These are phyloP conservation scores for Pelobates fuscus DNA, from an alignment of 2,113 vertebrate genomes.

Conservation along the genomic window DNA sequence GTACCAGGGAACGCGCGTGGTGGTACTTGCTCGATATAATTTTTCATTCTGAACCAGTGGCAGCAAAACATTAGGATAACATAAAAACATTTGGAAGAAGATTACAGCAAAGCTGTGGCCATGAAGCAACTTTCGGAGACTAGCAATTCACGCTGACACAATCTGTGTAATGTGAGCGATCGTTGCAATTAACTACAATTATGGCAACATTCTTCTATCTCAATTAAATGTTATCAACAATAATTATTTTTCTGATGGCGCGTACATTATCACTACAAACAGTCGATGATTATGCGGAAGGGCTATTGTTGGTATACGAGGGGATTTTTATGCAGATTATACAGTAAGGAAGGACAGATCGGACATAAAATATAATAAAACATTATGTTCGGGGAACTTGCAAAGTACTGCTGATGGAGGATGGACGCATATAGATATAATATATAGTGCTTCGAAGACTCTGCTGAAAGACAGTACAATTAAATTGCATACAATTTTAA, in stretches of 20 bases:
- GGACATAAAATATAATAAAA: too few species aligned
- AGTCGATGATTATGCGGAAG: slow-evolving; percentile 32
- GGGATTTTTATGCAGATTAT: not conserved
- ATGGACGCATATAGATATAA: too few species aligned
- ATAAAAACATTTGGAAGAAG: slow-evolving; percentile 36
- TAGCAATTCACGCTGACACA: slow-evolving; percentile 42
- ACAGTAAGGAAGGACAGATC: not conserved
- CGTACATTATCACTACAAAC: slow-evolving; percentile 27
- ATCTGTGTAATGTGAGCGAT: slow-evolving; percentile 43
- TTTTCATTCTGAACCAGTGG: slow-evolving; percentile 23
- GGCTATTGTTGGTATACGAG: slow-evolving; percentile 21
- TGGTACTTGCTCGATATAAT: slow-evolving; percentile 30
- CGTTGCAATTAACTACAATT: slow-evolving; percentile 46
- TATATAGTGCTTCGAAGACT: too few species aligned
- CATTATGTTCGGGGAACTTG: not conserved
- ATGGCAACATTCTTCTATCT: slow-evolving; percentile 39
- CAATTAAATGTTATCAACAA: slow-evolving; percentile 47
- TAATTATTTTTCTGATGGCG: slow-evolving; percentile 40
- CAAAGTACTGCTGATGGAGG: not conserved
- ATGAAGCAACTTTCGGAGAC: slow-evolving; percentile 34
- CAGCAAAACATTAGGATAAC: slow-evolving; percentile 1
- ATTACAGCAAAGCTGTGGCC: slow-evolving; percentile 37
- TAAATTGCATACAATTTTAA: too few species aligned
- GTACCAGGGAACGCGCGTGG: too few species aligned
- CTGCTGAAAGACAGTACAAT: too few species aligned